Percentiles rank a stretch among this genome's conserved stretches.
phyloP scores from a whole-genome alignment of 2,797 vertebrate genomes.

The Halcyon chelicuti region DNA sequence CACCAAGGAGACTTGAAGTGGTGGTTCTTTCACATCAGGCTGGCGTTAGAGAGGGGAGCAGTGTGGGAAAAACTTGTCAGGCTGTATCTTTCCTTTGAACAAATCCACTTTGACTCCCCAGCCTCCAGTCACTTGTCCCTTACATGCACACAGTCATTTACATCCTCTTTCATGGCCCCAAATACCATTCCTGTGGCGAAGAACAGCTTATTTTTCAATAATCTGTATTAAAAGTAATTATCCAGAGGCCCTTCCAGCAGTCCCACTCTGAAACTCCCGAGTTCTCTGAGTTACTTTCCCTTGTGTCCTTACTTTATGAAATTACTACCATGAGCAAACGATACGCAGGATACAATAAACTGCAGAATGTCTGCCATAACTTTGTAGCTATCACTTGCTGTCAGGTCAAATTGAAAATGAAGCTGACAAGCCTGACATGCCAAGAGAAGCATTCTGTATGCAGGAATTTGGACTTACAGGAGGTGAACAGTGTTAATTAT shows the following conservation, averaged over 20 bases:
- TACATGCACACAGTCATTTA: not conserved
- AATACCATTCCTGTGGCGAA: not conserved
- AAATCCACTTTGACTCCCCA: conserved; percentile 11
- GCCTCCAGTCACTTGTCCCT: not conserved
- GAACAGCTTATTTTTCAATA: not conserved
- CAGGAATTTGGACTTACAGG: conserved; percentile 38
- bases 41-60: accelerated
- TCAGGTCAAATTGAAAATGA: not conserved
- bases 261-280: not conserved
- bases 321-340: accelerated
- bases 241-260: not conserved
- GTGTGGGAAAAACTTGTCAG: not conserved
- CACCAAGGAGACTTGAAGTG: not conserved
- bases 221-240: not conserved
- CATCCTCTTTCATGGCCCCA: not conserved
- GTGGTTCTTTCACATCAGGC: not conserved
- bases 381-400: not conserved
- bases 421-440: not conserved
- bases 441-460: not conserved
- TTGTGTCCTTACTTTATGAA: not conserved
- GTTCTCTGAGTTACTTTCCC: not conserved
- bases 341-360: not conserved
- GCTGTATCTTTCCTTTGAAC: not conserved
- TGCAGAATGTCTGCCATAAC: not conserved
- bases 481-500: conserved; percentile 53